Evolutionary conservation across 2,113 vertebrate species (phyloP).

Genomic region (Crotalus helleri): DNA sequence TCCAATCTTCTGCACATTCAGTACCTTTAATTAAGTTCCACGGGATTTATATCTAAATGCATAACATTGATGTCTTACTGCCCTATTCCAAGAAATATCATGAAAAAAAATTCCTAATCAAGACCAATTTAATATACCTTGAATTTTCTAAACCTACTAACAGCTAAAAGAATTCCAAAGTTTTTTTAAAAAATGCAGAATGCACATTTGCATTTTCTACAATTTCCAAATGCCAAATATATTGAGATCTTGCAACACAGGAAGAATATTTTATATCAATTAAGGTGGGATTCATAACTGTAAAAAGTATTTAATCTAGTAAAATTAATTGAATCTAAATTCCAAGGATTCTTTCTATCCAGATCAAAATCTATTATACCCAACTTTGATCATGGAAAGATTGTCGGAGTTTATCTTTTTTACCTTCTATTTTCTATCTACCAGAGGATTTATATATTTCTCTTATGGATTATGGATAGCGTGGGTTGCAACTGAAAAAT

Average conservation of each 20-base stretch:
- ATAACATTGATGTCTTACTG: not conserved
- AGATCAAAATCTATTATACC: not conserved
- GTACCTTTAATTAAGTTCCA: not conserved
- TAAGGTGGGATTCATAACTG: not conserved
- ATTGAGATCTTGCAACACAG: not conserved
- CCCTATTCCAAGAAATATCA: not conserved
- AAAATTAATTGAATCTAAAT: not conserved
- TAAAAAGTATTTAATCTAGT: not conserved
- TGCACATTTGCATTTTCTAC: not conserved
- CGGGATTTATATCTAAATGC: not conserved
- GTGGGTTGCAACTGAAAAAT: not conserved
- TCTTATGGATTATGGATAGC: not conserved
- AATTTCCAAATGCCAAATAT: not conserved
- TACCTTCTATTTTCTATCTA: not conserved
- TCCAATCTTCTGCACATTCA: not conserved
- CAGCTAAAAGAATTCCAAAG: not conserved
- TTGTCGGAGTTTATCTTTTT: not conserved
- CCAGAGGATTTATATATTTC: not conserved
- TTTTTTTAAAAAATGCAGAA: not conserved
- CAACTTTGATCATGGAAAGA: not conserved
- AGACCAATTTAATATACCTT: not conserved
- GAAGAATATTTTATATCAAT: not conserved
- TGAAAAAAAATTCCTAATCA: not conserved
- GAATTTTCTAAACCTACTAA: not conserved
- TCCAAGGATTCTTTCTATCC: not conserved